A percentile compares a stretch with the other conserved stretches of the same genome.
Conservation (phyloP, 2,888 invertebrate species). For the Aquatica leii region DNA sequence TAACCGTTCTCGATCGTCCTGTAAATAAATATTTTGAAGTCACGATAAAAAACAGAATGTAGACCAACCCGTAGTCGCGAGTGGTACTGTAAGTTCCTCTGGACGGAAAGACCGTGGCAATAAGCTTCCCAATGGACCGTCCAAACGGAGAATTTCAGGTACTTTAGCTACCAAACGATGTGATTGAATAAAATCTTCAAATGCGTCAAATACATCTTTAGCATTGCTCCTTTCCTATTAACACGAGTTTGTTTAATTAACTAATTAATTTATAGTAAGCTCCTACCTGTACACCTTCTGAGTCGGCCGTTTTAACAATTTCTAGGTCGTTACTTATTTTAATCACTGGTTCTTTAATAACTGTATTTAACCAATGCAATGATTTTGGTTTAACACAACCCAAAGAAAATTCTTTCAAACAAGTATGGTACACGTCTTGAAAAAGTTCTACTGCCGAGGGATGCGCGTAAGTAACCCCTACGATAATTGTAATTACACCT, state of each 20-base stretch:
- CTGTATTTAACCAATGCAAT: conserved; percentile 76
- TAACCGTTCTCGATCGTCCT: conserved; percentile 78
- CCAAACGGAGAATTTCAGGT: conserved; percentile 69
- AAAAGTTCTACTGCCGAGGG: conserved; percentile 70
- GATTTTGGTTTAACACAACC: conserved; percentile 82
- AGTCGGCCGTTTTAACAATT: conserved; percentile 70
- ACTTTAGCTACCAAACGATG: conserved; percentile 80
- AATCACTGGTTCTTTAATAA: conserved; percentile 73
- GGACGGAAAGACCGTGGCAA: conserved; percentile 74
- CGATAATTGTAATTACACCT: conserved; percentile 15
- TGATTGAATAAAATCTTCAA: conserved; percentile 78
- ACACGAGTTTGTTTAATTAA: not conserved
- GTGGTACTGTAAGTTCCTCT: conserved; percentile 74
- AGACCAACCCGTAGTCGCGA: conserved; percentile 65
- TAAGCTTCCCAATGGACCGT: conserved; percentile 66
- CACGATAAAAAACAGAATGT: too few relatives aligned
- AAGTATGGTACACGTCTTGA: conserved; percentile 72
- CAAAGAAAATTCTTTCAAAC: conserved; percentile 73
- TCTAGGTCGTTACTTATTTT: conserved; percentile 79
- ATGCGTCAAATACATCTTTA: conserved; percentile 72
- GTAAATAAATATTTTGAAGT: conserved; percentile 43
- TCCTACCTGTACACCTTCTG: conserved; percentile 52
- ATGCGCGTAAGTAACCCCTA: conserved; percentile 41
- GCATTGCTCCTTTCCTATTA: conserved; percentile 62
- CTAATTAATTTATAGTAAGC: not conserved